Base-by-base conservation (phyloP, 1,140 invertebrate genomes). In the Drosophila arawakana region DNA sequence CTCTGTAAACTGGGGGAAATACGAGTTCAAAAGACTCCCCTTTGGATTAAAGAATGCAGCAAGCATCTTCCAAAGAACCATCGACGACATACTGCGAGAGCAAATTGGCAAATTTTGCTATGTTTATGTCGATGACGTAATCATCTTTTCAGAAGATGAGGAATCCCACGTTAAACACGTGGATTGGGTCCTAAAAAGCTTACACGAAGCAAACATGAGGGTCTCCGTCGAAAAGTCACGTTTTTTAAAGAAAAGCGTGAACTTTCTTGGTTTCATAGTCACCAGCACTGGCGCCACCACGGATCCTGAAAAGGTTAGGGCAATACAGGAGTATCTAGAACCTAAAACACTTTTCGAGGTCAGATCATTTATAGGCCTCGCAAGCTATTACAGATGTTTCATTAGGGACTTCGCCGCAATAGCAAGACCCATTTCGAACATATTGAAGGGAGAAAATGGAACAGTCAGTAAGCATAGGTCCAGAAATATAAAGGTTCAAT, bases 21-120 rank as follows among this genome's bases (percentile, higher is more conserved):
- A 25, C 25, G 0, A 25, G 25, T 25, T 25, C 25, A 78, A 6
- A 94, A 94, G 76, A 94, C 93, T 0, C 92, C 91, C 0, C 94
- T 94, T 73, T 78, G 76, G 0, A 91, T 91, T 30, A 89, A 61
- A 81, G 71, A 55, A 25, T 47, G 65, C 68, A 3, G 35, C 50
- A 9, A 73, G 50, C 50, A 74, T 65, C 21, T 78, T 78, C 46
- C 65, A 65, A 11, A 41, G 59, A 50, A 46, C 46, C 4, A 66
- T 78, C 13, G 59, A 77, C 5, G 62, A 58, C 10, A 49, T 73
- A 2, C 39, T 73, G 11, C 49, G 58, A 30, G 62, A 77, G 21
- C 11, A 25, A 3, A 25, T 25, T 25, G 25, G 25, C 25, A 25
- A 25, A 25, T 25, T 25, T 25, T 25, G 25, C 54, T 69, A 70